A percentile compares a stretch with the other conserved stretches of the same genome.
Conservation (phyloP, 2,113 vertebrate genomes). For the Rousettus leschenaultii region DNA sequence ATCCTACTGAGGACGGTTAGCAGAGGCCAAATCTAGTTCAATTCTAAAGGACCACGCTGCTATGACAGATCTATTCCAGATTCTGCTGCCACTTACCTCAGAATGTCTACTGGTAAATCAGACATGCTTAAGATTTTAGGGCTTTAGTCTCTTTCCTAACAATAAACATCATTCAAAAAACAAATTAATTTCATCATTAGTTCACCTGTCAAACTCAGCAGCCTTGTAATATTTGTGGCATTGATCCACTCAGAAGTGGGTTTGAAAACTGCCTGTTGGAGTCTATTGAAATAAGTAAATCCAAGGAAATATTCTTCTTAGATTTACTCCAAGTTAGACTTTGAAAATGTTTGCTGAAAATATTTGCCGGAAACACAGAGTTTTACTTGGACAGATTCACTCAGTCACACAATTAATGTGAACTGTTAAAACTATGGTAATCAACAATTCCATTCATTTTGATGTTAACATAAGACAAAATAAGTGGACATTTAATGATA, state of each 20-base stretch:
- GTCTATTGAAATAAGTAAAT: slow-evolving; percentile 18
- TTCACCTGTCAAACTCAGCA: slow-evolving; percentile 40
- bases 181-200: slow-evolving; percentile 38
- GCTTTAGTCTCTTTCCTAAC: not conserved
- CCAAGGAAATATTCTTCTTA: slow-evolving; percentile 29
- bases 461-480: slow-evolving; percentile 27
- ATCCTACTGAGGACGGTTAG: not conserved
- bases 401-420: not conserved
- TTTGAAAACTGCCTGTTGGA: slow-evolving; percentile 36
- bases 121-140: not conserved
- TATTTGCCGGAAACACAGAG: not conserved
- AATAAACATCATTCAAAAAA: slow-evolving; percentile 20
- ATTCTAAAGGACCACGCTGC: not conserved
- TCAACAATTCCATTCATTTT: slow-evolving; percentile 7
- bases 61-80: not conserved
- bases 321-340: not conserved
- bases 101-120: not conserved
- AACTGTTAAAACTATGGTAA: not conserved
- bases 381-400: slow-evolving; percentile 31
- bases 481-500: not conserved
- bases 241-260: not conserved
- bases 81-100: slow-evolving; percentile 39
- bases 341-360: slow-evolving; percentile 28
- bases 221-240: slow-evolving; percentile 38
- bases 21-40: not conserved